These are phyloP conservation scores for Crossaster papposus DNA, from an alignment of 53 echinoderm and acorn worm genomes.

Conservation along the genomic window DNA sequence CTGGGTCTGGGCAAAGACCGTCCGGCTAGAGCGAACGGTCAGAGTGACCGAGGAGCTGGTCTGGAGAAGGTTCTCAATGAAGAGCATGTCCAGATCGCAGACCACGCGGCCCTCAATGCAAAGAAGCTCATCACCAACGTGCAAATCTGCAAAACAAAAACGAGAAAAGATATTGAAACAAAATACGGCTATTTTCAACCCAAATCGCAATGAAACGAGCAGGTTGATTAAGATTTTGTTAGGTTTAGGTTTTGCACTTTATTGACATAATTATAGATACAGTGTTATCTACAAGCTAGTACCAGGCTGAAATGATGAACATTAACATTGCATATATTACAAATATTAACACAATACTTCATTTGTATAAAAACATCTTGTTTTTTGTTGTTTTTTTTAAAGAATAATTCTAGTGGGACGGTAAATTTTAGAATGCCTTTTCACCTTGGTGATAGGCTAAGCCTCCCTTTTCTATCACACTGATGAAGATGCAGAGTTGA, in stretches of 20 bases:
- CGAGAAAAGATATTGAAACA: not conserved
- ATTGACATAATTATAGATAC: too few species aligned
- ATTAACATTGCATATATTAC: too few species aligned
- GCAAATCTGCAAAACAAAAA: constrained; percentile 69
- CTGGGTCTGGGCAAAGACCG: constrained; percentile 89
- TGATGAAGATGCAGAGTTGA: constrained; percentile 95
- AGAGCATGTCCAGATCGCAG: constrained; percentile 95
- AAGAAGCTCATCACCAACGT: constrained; percentile 92
- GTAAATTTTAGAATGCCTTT: not conserved
- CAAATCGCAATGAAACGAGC: too few species aligned
- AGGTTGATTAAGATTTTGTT: too few species aligned
- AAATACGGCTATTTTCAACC: not conserved
- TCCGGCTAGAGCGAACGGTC: constrained; percentile 91
- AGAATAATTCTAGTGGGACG: too few species aligned
- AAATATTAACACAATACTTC: too few species aligned
- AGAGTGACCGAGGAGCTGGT: constrained; percentile 74
- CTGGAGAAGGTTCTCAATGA: constrained; percentile 86
- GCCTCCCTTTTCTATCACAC: constrained; percentile 82
- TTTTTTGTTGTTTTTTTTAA: too few species aligned
- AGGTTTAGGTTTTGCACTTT: too few species aligned
- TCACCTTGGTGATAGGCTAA: constrained; percentile 94
- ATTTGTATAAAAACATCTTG: too few species aligned
- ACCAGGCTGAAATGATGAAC: too few species aligned
- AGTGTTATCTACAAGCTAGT: too few species aligned
- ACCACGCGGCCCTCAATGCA: constrained; percentile 91